Base-by-base conservation (phyloP, 2,113 vertebrate genomes). In the Diglossa brunneiventris region DNA sequence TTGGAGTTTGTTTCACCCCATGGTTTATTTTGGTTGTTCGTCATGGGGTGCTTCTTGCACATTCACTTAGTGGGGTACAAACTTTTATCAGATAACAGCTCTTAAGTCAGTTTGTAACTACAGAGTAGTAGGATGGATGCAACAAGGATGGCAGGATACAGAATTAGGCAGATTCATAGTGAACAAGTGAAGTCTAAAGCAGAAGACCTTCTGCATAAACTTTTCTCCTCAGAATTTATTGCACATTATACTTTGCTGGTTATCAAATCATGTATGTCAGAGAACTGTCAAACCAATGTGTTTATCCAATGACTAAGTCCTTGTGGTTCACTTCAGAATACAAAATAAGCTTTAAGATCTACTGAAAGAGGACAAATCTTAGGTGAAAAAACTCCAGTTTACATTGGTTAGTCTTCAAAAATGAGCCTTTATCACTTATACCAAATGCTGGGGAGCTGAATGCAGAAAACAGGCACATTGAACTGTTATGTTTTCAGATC, bases 191-290 rank as follows among this genome's bases (percentile, higher is more conserved):
- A 50, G 10, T 11, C 11, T 37, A 39, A 86, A 66, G 9, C 9
- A 67, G 41, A 84, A 63, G 7, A 68, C 4, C 10, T 83, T 63
- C 24, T 59, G 20, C 9, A 49, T n/a, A 70, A 83, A 58, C 9
- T 13, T 74, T 69, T 74, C 6, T 67, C 21, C 4, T 70, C 30
- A 63, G 27, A 77, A 92, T 94, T 72, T 59, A 59, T 39, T 13
- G 13, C 7, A 35, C 0, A 0, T 13, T 69, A 16, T 11, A 16
- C 15, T 73, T 83, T 0, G 0, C 8, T 0, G 3, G 33, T 80
- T 83, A 53, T 83, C n/a, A 62, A 66, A 58, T 11, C 9, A 30
- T 0, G 1, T 50, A 6, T 58, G 9, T 30, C 35, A 62, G 20
- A 63, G 37, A 46, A 46, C 37, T 70, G 11, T 80, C 24, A 76